Base-by-base conservation (phyloP, 2,888 invertebrate species). In the Melinaea menophilus region DNA sequence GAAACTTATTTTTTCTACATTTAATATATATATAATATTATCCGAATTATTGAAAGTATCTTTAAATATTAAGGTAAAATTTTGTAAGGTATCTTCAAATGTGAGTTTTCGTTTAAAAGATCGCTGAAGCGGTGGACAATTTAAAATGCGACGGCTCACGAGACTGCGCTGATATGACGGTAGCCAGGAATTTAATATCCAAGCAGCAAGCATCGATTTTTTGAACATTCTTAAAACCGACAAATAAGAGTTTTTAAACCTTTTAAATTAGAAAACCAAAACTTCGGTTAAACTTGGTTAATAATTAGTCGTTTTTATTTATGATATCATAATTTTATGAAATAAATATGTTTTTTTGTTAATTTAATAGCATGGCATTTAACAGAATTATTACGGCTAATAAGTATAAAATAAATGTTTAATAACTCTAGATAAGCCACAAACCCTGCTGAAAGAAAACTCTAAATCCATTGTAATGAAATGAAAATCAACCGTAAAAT, bases 161-260 rank as follows among this genome's bases (percentile, higher is more conserved):
- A 72, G 68, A 68, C 70, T 67, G 68, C 61, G 69, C 66, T 66
- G 73, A 72, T 75, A 75, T 73, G 74, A 73, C 69, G 68, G 64
- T 69, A 71, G 69, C 70, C 66, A 71, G 69, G 75, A 77, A 77
- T 77, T 77, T 77, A 75, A 77, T 77, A 76, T 77, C 72, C 65
- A 67, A 68, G 69, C 64, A 65, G 59, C 64, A 54, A 64, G 70
- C 68, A 71, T 73, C 72, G 73, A 72, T 73, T 72, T 69, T 66
- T 59, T 60, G 58, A 54, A 65, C 67, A 65, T 46, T 59, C 45
- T 63, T 54, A 35, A 37, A 60, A 63, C 22, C 51, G 2, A 51
- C 9, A 31, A 51, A 51, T n/a, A 41, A 5, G 31, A 9, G 31
- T 9, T 51, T 7, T 4, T 5, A 9, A 51, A 2, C 51, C 31